These are phyloP conservation scores for Augochlorella aurata DNA, from an alignment of 2,888 invertebrate species.

Conservation along the genomic window DNA sequence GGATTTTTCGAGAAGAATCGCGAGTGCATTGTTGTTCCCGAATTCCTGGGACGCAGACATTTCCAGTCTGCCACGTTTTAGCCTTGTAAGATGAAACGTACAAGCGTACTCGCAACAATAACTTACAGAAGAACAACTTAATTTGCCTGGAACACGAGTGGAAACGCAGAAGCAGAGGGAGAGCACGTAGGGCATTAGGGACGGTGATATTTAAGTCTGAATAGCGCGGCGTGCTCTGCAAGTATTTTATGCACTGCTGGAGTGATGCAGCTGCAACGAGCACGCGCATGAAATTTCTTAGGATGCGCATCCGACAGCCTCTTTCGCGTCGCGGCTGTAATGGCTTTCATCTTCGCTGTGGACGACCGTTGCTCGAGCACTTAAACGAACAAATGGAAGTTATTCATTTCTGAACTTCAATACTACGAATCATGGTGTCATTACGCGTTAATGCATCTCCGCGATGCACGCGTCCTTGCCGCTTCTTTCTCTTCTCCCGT, in stretches of 20 bases:
- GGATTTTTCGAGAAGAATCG: background rate
- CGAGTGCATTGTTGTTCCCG: background rate
- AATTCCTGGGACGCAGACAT: background rate
- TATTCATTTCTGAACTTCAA: conserved; percentile 28
- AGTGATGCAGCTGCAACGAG: background rate
- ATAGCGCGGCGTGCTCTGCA: background rate
- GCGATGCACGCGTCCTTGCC: background rate
- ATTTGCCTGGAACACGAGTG: conserved; percentile 11
- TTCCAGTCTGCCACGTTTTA: background rate
- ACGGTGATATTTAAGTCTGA: background rate
- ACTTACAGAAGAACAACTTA: background rate
- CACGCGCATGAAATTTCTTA: conserved; percentile 12
- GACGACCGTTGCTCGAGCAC: background rate
- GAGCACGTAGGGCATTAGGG: conserved; percentile 9
- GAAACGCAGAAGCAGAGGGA: background rate
- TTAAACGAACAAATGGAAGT: conserved; percentile 15
- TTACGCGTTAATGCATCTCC: conserved; percentile 42
- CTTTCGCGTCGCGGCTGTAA: conserved; percentile 1
- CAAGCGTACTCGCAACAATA: background rate
- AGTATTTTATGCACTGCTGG: background rate
- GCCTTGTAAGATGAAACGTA: background rate
- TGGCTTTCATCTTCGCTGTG: conserved; percentile 18
- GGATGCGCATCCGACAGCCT: background rate
- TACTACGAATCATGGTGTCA: conserved; percentile 12
- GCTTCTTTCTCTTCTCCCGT: background rate